Evolutionary conservation across 2,113 vertebrate species (phyloP), one percentile per base, ranked within the genome.

Genomic region (Mirza zaza): DNA sequence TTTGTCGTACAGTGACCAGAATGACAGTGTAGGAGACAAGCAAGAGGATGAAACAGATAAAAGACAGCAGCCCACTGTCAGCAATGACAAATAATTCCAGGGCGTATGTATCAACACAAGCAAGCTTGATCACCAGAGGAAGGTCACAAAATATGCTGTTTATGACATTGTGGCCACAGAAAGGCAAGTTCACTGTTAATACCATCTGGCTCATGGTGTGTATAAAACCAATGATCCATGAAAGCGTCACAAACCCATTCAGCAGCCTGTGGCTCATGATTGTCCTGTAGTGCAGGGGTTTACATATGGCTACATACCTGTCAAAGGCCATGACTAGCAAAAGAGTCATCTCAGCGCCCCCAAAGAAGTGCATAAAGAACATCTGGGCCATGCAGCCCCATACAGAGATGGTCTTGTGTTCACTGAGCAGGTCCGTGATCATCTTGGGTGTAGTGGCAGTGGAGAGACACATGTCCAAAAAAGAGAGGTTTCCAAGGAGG

Each of bases 251-350:
- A 94, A 84, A 84, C 13, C 75, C 48, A 1, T 42, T 73, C 25
- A 97, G 63, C 45, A 97, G 34, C 29, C 42, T 86, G 12, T 63
- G 79, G 39, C 27, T 97, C 97, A 98, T 98, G 55, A 98, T 88
- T 6, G 71, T 80, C 50, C 85, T 93, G 3, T 98, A 98, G 82
- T 95, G 95, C 29, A 98, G n/a, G 1, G 97, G 97, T 82, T 97
- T 98, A 71, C 98, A 98, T 68, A 98, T 96, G 18, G 97, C 97
- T 59, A 97, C 96, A n/a, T 97, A 98, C 29, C 97, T 97, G 67
- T 98, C 97, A 93, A 97, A 98, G 67, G 97, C 97, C 98, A 98
- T 98, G 52, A 86, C 92, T 88, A 97, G 75, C 86, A 98, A 82
- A 65, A 98, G 96, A 29, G 96, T 91, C 86, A 96, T 86, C 80